phyloP scores from a whole-genome alignment of 2,113 vertebrate species.

The Mandrillus leucophaeus region DNA sequence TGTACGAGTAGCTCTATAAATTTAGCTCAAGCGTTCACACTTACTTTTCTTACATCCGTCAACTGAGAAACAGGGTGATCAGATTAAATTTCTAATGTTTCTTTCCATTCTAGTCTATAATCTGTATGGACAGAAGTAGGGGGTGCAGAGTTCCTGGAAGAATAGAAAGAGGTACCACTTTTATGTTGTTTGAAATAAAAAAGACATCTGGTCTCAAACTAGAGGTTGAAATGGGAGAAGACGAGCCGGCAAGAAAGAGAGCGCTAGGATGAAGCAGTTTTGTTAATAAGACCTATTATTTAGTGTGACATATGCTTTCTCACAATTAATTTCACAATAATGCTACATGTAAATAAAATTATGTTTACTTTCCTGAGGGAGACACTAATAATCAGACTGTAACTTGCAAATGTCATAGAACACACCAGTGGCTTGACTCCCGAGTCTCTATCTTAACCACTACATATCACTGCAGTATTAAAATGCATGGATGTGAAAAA shows the following conservation, averaged over 20 bases:
- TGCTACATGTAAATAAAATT: not conserved
- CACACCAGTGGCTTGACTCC: not conserved
- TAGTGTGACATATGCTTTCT: not conserved
- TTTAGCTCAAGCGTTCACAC: not conserved
- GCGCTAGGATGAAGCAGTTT: not conserved
- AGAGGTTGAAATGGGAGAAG: not conserved
- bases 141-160: not conserved
- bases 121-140: not conserved
- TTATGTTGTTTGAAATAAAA: not conserved
- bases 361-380: not conserved
- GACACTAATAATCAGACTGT: not conserved
- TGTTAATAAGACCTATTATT: not conserved
- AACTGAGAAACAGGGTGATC: not conserved
- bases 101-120: not conserved
- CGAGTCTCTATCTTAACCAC: not conserved
- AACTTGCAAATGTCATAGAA: not conserved
- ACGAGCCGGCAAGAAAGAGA: not conserved
- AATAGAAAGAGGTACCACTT: not conserved
- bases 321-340: not conserved
- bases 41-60: not conserved
- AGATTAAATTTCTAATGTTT: not conserved
- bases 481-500: not conserved
- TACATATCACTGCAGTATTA: not conserved
- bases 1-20: not conserved
- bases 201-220: not conserved